Evolutionary conservation across 2,888 invertebrate genomes (phyloP), one percentile per base, ranked within the genome.

Genomic region (Meloe dianella): DNA sequence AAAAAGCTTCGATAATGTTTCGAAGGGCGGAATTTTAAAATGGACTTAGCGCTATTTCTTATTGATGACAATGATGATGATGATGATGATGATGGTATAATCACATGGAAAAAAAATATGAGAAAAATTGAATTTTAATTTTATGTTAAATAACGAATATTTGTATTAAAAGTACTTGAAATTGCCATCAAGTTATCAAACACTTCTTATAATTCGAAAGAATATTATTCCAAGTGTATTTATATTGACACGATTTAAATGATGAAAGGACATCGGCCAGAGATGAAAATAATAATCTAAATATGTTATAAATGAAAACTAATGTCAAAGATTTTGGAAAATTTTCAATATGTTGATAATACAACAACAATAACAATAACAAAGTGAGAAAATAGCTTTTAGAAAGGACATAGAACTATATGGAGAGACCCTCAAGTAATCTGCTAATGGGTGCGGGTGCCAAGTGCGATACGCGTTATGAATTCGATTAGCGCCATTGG

Each of bases 21-120:
- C 74, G 70, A 74, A 75, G 78, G 78, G 79, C 77, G 79, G 79
- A 77, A 79, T 79, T 79, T 78, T 78, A 76, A 78, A 78, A 76
- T 73, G 73, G 71, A 76, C 73, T 77, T 74, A 73, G 70, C 68
- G 71, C n/a, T 47, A 47, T 47, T 47, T 47, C 47, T 47, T 47
- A 47, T 22, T 22, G 20, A 47, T 20, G 20, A 47, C 47, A 20
- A 47, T 47, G 20, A 20, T 22, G 47, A 47, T 22, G 47, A 41
- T 41, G n/a, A 17, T 41, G 41, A 12, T 35, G 35, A 35, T 12
- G 35, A 35, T 35, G 12, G 8, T 32, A 32, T 9, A 9, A 38
- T 38, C n/a, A n/a, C n/a, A n/a, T n/a, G n/a, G n/a, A n/a, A n/a
- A n/a, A n/a, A n/a, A n/a, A n/a, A n/a, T n/a, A 27, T 27, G 7